Conservation (phyloP, 2,113 vertebrate genomes). For the rat (Rattus norvegicus) region GRCr8 NC_086037.1:53628001-53628500, state of each 20-base stretch:
- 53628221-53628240: background rate
- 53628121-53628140: background rate
- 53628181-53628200: background rate
- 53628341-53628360: too few species aligned
- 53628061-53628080: background rate
- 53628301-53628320: background rate
- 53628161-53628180: background rate
- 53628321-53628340: background rate
- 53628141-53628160: background rate
- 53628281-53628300: background rate
- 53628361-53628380: background rate
- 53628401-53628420: background rate
- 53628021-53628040: background rate
- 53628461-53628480: background rate
- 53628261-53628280: background rate
- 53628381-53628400: conserved; percentile 1
- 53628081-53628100: background rate
- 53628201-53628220: background rate
- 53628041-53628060: background rate
- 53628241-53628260: background rate
- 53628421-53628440: background rate
- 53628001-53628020: background rate
- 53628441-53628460: background rate
- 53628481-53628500: background rate
- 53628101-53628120: background rate